Conservation (phyloP, 2,113 vertebrate species). For the Macquaria ambigua region DNA sequence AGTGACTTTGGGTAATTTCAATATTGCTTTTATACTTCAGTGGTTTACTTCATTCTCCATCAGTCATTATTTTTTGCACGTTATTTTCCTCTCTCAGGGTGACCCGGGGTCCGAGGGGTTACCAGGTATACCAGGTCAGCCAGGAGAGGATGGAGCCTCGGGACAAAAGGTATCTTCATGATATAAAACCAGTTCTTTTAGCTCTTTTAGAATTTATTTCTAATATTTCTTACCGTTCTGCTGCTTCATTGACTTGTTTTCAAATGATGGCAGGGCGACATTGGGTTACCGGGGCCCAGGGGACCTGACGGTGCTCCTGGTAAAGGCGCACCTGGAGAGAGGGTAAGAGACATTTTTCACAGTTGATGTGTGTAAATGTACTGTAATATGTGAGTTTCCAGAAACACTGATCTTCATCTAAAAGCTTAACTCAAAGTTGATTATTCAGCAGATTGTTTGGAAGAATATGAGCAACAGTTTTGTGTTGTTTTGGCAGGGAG, state of each 20-base stretch:
- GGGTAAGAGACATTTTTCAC: constrained; percentile 65
- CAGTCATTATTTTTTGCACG: not conserved
- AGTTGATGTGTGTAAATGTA: no score
- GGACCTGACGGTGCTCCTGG: constrained; percentile 82
- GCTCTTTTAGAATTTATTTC: not conserved
- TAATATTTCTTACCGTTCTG: not conserved
- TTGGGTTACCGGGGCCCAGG: constrained; percentile 74
- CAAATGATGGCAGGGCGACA: constrained; percentile 75
- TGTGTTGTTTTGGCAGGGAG: constrained; percentile 72
- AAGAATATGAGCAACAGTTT: not conserved
- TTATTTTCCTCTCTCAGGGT: constrained; percentile 71
- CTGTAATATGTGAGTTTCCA: not conserved
- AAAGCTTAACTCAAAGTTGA: not conserved
- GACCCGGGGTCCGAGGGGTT: constrained; percentile 76
- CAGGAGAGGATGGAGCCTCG: constrained; percentile 79
- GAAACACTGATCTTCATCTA: not conserved
- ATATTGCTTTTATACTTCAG: not conserved
- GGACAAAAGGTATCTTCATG: constrained; percentile 79
- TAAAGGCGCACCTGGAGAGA: constrained; percentile 80
- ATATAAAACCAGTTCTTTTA: not conserved
- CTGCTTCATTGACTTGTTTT: constrained; percentile 17
- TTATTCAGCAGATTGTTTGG: not conserved
- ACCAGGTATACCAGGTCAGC: constrained; percentile 74
- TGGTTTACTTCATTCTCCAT: not conserved
- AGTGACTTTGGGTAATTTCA: not conserved